These are phyloP conservation scores for Pilophorus perplexus DNA, from an alignment of 2,888 invertebrate genomes.

Conservation along the genomic window DNA sequence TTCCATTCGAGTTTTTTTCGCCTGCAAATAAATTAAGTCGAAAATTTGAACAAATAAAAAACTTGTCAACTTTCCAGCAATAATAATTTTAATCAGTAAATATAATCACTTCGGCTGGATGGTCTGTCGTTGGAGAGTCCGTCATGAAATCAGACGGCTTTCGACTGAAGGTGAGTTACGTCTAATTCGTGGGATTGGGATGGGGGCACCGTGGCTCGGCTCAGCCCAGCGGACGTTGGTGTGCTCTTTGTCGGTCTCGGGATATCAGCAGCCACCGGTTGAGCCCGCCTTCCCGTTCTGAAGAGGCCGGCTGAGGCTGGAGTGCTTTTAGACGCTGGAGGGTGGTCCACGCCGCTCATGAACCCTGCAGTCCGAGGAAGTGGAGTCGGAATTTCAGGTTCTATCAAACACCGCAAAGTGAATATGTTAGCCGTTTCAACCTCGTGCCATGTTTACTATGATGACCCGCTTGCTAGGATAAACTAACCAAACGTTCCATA, in stretches of 20 bases:
- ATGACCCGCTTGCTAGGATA: neutral
- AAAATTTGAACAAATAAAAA: too few relatives aligned
- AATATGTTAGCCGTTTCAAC: neutral
- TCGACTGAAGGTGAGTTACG: conserved; percentile 1
- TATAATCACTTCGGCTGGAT: neutral
- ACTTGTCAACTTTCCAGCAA: too few relatives aligned
- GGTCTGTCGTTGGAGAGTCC: neutral
- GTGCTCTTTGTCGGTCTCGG: neutral
- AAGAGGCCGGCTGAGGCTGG: neutral
- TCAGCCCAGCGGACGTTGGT: neutral
- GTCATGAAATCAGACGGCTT: conserved; percentile 26
- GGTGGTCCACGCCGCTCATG: neutral
- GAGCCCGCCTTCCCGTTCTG: neutral
- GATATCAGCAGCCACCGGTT: neutral
- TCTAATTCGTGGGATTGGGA: neutral
- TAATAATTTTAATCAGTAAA: too few relatives aligned
- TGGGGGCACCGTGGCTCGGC: too few relatives aligned
- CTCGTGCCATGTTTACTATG: too few relatives aligned
- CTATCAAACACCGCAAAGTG: neutral
- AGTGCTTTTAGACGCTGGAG: neutral
- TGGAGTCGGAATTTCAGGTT: neutral
- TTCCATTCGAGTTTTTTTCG: conserved; percentile 18
- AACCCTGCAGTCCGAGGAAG: neutral
- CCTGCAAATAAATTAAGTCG: too few relatives aligned
- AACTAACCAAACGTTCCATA: neutral